Conservation (phyloP, 2,113 vertebrate species). For the Spermophilus dauricus region DNA sequence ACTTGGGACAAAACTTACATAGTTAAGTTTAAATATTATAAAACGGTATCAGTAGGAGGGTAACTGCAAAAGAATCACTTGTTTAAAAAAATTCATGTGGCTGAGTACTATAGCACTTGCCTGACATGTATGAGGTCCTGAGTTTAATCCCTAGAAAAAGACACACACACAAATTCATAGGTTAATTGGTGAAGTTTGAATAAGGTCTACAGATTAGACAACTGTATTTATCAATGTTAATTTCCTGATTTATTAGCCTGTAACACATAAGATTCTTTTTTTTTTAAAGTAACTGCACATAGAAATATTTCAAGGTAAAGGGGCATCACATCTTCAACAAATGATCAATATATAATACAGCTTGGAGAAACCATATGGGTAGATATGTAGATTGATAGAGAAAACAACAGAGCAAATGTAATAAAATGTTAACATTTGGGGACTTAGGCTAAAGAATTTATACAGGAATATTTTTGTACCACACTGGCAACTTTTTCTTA, state of each 20-base stretch:
- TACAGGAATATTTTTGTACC: background rate
- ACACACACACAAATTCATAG: background rate
- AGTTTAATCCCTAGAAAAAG: background rate
- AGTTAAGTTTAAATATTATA: background rate
- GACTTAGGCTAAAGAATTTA: background rate
- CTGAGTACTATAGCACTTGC: too few species aligned
- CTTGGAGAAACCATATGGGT: background rate
- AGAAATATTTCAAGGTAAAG: background rate
- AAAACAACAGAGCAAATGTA: conserved; percentile 27
- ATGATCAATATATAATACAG: background rate
- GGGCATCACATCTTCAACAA: background rate
- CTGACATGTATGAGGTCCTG: background rate
- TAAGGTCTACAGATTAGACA: background rate
- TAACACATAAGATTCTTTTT: background rate
- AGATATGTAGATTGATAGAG: background rate
- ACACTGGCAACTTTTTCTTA: background rate
- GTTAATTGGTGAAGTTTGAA: background rate
- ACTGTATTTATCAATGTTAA: conserved; percentile 4
- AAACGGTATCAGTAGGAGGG: background rate
- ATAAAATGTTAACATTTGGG: background rate
- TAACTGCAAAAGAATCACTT: background rate
- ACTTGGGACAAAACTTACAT: background rate
- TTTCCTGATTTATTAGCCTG: background rate
- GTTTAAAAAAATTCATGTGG: background rate
- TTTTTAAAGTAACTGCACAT: conserved; percentile 7